Evolutionary conservation across 2,888 invertebrate species (phyloP).

Genomic region (Noctua janthe): DNA sequence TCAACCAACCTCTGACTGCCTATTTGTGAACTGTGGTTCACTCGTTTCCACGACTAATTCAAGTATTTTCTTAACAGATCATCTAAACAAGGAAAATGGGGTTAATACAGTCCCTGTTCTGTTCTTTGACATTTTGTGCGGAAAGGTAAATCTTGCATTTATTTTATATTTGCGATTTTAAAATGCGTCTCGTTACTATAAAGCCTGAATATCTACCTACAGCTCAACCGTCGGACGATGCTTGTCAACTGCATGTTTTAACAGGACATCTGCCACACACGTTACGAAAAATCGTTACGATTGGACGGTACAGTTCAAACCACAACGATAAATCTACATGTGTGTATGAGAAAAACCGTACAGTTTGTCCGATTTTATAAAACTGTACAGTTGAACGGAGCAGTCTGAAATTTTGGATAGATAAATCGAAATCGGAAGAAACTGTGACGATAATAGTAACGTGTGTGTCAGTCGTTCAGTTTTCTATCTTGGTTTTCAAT

Average conservation of each 20-base stretch:
- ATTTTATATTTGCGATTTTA: not conserved
- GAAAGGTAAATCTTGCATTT: constrained; percentile 78
- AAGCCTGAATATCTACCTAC: not conserved
- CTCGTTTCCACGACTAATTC: constrained; percentile 5
- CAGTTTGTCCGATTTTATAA: no score
- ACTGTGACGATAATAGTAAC: no score
- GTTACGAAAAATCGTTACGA: no score
- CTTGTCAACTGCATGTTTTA: not conserved
- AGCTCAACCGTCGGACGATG: not conserved
- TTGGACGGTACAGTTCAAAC: no score
- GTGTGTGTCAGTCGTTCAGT: no score
- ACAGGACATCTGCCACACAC: no score
- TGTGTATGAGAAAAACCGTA: no score
- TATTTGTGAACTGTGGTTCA: not conserved
- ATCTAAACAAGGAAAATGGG: constrained; percentile 75
- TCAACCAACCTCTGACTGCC: not conserved
- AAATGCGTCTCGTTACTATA: not conserved
- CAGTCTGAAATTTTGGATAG: no score
- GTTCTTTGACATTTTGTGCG: constrained; percentile 83
- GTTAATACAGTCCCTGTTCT: constrained; percentile 82
- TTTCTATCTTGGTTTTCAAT: no score
- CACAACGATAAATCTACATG: no score
- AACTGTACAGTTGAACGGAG: no score
- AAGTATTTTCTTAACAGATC: constrained; percentile 37
- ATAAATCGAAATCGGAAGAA: no score